A percentile compares a stretch with the other conserved stretches of the same genome.
Evolutionary conservation across 2,797 vertebrate species (phyloP).

Genomic region (Enteromius radiatus): DNA sequence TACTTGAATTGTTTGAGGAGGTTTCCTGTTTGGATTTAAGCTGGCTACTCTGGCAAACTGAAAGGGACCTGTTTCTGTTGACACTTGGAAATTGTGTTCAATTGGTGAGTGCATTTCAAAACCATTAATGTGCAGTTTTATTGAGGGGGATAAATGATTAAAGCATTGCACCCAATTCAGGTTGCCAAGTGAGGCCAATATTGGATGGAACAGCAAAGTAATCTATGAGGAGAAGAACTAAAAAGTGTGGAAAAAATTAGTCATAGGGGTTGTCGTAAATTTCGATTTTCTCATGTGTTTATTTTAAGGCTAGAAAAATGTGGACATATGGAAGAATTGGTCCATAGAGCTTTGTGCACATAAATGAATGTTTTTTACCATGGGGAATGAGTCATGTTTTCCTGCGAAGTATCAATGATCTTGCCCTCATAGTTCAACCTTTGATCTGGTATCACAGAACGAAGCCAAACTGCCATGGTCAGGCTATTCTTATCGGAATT

Average conservation of each 20-base stretch:
- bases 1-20: constrained; percentile 20
- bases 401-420: constrained; percentile 52
- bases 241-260: constrained; percentile 61
- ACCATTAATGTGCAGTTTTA: constrained; percentile 50
- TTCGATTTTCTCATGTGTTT: constrained; percentile 64
- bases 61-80: constrained; percentile 48
- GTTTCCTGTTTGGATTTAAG: constrained; percentile 36
- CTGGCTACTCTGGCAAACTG: constrained; percentile 22
- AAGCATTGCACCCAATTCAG: constrained; percentile 42
- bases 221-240: constrained; percentile 43
- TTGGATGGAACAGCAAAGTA: constrained; percentile 33
- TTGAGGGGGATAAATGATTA: constrained; percentile 48
- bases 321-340: constrained; percentile 58
- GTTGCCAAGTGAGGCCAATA: constrained; percentile 44
- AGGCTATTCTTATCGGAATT: constrained; percentile 12
- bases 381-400: constrained; percentile 66
- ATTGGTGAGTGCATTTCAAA: constrained; percentile 49
- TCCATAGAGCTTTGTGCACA: constrained; percentile 63
- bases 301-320: constrained; percentile 63
- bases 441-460: constrained; percentile 47
- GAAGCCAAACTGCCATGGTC: constrained; percentile 41
- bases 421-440: constrained; percentile 51
- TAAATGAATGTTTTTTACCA: constrained; percentile 57
- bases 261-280: constrained; percentile 56
- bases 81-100: constrained; percentile 53